Base-by-base conservation (phyloP, 2,113 vertebrate species). In the Lepisosteus osseus region DNA sequence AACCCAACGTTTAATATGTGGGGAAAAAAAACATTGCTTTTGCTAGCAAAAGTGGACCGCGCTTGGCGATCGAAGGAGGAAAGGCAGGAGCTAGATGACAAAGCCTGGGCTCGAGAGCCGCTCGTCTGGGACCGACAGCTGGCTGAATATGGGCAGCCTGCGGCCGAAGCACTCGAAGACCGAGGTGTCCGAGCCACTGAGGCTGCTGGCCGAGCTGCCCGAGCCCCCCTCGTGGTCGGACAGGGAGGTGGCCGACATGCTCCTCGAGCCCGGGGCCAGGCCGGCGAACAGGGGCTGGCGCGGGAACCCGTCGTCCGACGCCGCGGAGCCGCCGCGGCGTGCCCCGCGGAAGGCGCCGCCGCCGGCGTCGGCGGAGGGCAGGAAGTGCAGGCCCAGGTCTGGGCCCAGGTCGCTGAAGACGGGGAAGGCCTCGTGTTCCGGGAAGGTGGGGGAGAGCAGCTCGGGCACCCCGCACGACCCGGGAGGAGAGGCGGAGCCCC, bases 91-190 rank as follows among this genome's bases (percentile, higher is more conserved):
- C 73, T 87, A 89, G 69, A 88, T 76, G 69, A 79, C 82, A 73
- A 86, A 80, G 7, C 74, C n/a, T 1, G 80, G 56, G 67, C 75
- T 55, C 68, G 61, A 66, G 56, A 77, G 61, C 13, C 83, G 80
- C 0, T 91, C 85, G 55, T 91, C 90, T 0, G 94, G 94, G 41
- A 96, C 92, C 0, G 95, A 96, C 4, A 95, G 87, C 64, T 94
- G 93, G 74, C 95, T 95, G 88, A 96, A 97, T 51, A 97, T 95
- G 1, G 95, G 93, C 70, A 97, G 90, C 3, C 95, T 84, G 9
- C 83, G 83, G 47, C 79, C 69, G 0, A 56, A 72, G 2, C 47
- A 67, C 0, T 97, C 95, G 0, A 79, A 91, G 12, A 83, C 83
- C 0, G 91, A 91, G 0, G 91, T 89, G 7, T 97, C 95, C 0